Evolutionary conservation across 1,140 invertebrate genomes (phyloP), one percentile per base, ranked within the genome.

Genomic region (Manduca sexta): DNA sequence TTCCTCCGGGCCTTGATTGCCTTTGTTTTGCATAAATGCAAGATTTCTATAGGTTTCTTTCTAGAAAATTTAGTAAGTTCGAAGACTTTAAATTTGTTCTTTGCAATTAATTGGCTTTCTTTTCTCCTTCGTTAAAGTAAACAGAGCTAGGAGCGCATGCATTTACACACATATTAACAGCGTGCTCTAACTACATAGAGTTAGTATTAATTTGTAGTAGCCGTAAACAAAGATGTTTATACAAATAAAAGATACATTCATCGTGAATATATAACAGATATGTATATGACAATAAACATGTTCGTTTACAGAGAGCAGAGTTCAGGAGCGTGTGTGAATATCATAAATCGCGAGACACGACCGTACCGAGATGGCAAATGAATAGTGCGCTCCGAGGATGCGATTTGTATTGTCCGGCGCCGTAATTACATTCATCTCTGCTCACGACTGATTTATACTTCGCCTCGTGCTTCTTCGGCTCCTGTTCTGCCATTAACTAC

Each of bases 1-100:
- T 85, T 81, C 82, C 76, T 71, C 69, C 70, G 76, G 64, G 69
- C 69, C 78, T 84, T 85, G 82, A 85, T 84, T 85, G 78, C 82
- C 72, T 84, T 84, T 83, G 79, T 84, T 85, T 85, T 84, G 78
- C 82, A 85, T 85, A 84, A 85, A 85, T 84, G 82, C 78, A 85
- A 81, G 75, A 82, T 79, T 85, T 77, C 80, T 81, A 85, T 85
- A 74, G 80, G 68, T 81, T 67, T 75, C 69, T 73, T 80, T 74
- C 62, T 70, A 70, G 66, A 54, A 70, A 76, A 83, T 80, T 62
- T 70, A 72, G 68, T 68, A 70, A 80, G 53, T 80, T 80, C 57
- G 60, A 74, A 74, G 66, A 69, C 64, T 76, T 53, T 61, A 70
- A 77, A 79, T 80, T 82, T 80, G 69, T 82, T 75, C 62, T 70